A percentile compares a stretch with the other conserved stretches of the same genome.
phyloP scores from a whole-genome alignment of 2,113 vertebrate genomes.

The Strix aluco region DNA sequence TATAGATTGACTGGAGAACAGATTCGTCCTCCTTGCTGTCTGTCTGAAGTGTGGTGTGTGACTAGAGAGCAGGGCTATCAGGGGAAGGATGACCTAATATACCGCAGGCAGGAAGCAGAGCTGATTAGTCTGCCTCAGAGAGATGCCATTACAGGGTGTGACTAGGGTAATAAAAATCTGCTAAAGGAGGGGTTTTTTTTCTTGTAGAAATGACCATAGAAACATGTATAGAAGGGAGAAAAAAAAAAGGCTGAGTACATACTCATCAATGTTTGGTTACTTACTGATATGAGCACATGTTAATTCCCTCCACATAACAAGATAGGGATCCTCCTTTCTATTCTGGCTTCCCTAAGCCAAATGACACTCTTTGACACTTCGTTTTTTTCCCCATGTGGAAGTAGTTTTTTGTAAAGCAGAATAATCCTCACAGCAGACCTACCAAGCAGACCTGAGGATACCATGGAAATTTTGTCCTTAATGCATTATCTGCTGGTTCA shows the following conservation, averaged over 20 bases:
- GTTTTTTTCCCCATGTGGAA: neutral
- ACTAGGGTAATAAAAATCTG: neutral
- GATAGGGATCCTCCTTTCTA: neutral
- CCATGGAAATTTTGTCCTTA: neutral
- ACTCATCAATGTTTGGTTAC: neutral
- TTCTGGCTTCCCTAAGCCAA: neutral
- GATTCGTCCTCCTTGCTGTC: neutral
- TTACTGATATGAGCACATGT: neutral
- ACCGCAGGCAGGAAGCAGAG: slow-evolving; percentile 35
- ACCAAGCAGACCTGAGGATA: neutral
- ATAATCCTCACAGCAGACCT: neutral
- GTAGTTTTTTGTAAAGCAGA: neutral
- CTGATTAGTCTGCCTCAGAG: neutral
- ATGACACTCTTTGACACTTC: neutral
- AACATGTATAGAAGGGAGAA: neutral
- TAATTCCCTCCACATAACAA: neutral
- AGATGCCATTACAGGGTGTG: neutral
- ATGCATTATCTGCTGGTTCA: neutral
- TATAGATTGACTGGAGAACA: slow-evolving; percentile 1
- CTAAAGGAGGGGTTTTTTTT: neutral
- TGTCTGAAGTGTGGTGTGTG: neutral
- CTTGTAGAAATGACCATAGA: neutral
- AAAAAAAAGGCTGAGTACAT: neutral
- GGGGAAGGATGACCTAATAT: slow-evolving; percentile 35
- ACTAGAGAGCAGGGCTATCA: neutral